Conservation (phyloP, 2,888 invertebrate species). For the Oscheius onirici region DNA sequence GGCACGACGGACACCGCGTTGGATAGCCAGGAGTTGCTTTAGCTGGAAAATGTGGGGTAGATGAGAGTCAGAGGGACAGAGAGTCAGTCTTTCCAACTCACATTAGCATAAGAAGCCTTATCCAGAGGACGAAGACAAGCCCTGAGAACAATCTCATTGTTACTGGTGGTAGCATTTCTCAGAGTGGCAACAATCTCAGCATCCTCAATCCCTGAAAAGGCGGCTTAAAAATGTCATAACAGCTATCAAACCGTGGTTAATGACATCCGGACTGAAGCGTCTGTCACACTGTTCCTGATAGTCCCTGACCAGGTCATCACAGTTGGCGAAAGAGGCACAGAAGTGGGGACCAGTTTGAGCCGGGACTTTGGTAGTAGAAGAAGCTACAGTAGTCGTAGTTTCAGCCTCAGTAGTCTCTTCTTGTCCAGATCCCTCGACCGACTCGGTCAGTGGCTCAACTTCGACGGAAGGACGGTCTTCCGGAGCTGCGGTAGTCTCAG, state of each 20-base stretch:
- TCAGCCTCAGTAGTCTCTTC: slow-evolving; percentile 20
- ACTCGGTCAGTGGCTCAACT: slow-evolving; percentile 17
- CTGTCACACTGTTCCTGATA: slow-evolving; percentile 52
- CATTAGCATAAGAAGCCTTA: slow-evolving; percentile 44
- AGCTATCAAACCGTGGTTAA: slow-evolving; percentile 40
- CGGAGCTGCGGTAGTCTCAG: background rate
- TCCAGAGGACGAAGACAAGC: slow-evolving; percentile 54
- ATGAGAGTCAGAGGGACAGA: no score
- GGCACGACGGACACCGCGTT: slow-evolving; percentile 51
- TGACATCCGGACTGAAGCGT: slow-evolving; percentile 44
- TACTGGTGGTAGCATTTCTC: slow-evolving; percentile 46
- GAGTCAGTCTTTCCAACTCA: slow-evolving; percentile 6
- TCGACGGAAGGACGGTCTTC: slow-evolving; percentile 23
- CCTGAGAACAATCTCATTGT: slow-evolving; percentile 50
- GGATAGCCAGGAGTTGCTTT: slow-evolving; percentile 51
- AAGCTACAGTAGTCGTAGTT: background rate
- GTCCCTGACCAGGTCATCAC: slow-evolving; percentile 46
- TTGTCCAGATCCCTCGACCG: slow-evolving; percentile 18
- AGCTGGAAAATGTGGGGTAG: no score
- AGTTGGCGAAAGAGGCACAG: slow-evolving; percentile 46
- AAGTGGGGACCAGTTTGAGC: slow-evolving; percentile 13
- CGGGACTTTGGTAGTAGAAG: background rate
- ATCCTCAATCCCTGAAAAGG: slow-evolving; percentile 48
- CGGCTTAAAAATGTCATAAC: background rate
- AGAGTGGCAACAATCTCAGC: slow-evolving; percentile 46